phyloP scores from a whole-genome alignment of 2,113 vertebrate genomes.

The Strigops habroptila region DNA sequence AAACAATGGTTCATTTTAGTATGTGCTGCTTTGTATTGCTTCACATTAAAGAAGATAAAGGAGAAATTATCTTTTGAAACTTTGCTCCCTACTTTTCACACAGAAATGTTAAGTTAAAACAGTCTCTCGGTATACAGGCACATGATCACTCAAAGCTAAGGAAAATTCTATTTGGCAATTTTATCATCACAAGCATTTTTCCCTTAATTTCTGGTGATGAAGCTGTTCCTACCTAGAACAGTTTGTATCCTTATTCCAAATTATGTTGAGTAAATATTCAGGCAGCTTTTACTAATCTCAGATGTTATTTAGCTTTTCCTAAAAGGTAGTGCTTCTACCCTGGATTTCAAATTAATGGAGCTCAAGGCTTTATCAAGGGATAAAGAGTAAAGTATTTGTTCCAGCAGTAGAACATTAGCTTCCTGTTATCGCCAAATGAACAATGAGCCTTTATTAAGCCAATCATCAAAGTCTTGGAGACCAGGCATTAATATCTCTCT shows the following conservation, averaged over 20 bases:
- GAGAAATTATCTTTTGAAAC: not conserved
- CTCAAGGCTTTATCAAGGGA: not conserved
- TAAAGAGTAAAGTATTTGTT: not conserved
- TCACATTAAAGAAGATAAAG: not conserved
- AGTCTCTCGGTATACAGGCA: not conserved
- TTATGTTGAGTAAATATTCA: not conserved
- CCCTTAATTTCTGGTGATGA: not conserved
- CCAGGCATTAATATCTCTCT: not conserved
- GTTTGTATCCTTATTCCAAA: not conserved
- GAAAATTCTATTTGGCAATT: not conserved
- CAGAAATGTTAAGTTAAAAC: not conserved
- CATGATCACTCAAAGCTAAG: not conserved
- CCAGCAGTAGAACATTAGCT: not conserved
- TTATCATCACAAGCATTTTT: not conserved
- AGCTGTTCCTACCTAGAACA: not conserved
- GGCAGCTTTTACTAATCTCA: not conserved
- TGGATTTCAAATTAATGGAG: not conserved
- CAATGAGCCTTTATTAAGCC: not conserved
- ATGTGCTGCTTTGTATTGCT: not conserved
- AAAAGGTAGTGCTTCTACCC: not conserved
- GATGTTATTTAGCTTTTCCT: not conserved
- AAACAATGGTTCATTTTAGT: not conserved
- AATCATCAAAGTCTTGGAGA: not conserved
- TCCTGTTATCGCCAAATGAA: not conserved
- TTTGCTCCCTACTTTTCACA: not conserved